Evolutionary conservation across 92 coral and sea anemone species (phyloP), one percentile per base, ranked within the genome.

Genomic region (Heliopora coerulea): DNA sequence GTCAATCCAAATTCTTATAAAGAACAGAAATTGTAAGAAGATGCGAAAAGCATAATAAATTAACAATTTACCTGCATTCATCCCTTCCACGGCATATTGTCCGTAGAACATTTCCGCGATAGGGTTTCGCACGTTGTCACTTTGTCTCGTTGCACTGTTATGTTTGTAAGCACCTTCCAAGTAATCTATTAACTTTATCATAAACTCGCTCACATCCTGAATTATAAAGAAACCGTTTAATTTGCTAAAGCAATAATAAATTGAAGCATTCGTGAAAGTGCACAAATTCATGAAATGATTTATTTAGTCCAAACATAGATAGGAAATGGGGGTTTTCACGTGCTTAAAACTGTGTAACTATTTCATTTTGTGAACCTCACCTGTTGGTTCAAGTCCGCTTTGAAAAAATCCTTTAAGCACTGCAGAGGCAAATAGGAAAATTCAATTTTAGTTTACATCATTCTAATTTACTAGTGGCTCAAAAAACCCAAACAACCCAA

Each of bases 181-280:
- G 93, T 91, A 91, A 46, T 91, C 97, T 10, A 91, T 86, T 50
- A 91, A 52, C 80, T 91, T 91, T 31, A 88, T 89, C 24, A 91
- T 88, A 69, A 91, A 91, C 81, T 91, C 97, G 82, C 91, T 91
- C 3, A 91, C 97, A 88, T 91, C 97, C 97, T 91, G 56, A 79
- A 32, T 33, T 60, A 28, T 39, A 5, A 8, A 67, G 24, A 32
- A 48, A 21, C 18, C 35, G 48, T 11, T 11, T 17, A 14, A 12
- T 19, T 35, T 17, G 8, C 12, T 46, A 46, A 8, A 6, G 52
- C n/a, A 8, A 46, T 7, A 46, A 46, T 6, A 46, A 37, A 37
- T 37, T 37, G 12, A 4, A 37, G 6, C 5, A 12, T 37, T 37
- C 12, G 5, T 4, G 12, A 12, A 4, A 37, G 12, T 37, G 12